These are phyloP conservation scores for Heterodera carotae DNA, from an alignment of 1,140 invertebrate genomes.

Conservation along the genomic window DNA sequence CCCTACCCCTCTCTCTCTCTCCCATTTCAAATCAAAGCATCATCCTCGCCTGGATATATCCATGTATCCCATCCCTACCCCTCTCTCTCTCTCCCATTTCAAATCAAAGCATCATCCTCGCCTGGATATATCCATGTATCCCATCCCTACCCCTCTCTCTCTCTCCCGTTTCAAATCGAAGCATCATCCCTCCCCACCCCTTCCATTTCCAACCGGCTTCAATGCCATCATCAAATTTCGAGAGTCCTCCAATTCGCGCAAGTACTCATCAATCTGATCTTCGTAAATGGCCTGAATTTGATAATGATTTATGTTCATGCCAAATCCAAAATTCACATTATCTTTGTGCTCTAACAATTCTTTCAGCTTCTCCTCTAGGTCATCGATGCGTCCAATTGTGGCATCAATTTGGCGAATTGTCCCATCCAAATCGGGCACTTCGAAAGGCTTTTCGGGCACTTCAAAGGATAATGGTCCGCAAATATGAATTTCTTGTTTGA, in stretches of 20 bases:
- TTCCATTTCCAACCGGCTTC: constrained; percentile 26
- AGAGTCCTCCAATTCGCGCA: constrained; percentile 40
- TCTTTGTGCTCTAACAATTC: constrained; percentile 31
- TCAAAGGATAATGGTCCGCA: neutral
- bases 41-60: no score
- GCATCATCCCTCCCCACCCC: neutral
- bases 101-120: no score
- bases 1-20: no score
- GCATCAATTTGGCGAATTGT: constrained; percentile 31
- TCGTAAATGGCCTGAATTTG: constrained; percentile 34
- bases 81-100: no score
- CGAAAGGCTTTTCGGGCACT: constrained; percentile 32
- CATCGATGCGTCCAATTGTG: constrained; percentile 21
- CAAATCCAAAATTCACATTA: constrained; percentile 14
- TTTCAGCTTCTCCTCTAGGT: constrained; percentile 36
- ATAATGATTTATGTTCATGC: no score
- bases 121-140: no score
- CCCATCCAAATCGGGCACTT: constrained; percentile 32
- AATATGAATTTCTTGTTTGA: neutral
- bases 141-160: no score
- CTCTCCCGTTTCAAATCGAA: no score
- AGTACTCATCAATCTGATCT: constrained; percentile 43
- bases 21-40: no score
- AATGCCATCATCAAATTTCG: constrained; percentile 19
- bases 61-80: no score